A percentile compares a stretch with the other conserved stretches of the same genome.
Conservation (phyloP, 2,113 vertebrate genomes). For the Ophiodon elongatus region DNA sequence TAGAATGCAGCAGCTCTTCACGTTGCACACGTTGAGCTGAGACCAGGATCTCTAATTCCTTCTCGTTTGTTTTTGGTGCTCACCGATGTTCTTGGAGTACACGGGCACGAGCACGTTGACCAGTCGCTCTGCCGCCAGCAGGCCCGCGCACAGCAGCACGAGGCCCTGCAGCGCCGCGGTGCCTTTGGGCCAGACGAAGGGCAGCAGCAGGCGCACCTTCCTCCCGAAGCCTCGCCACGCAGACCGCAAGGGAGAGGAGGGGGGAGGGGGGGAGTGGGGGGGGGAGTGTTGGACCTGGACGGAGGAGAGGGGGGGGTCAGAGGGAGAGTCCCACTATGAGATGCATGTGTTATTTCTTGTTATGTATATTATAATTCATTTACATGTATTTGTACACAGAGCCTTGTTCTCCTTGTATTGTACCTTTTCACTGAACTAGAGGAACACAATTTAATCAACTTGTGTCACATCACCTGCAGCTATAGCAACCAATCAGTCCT, state of each 20-base stretch:
- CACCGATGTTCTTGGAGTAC: slow-evolving; percentile 92
- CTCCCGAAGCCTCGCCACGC: slow-evolving; percentile 84
- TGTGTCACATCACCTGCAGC: no score
- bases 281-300: slow-evolving; percentile 2
- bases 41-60: no score
- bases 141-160: slow-evolving; percentile 87
- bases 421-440: no score
- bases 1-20: neutral
- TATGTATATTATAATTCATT: neutral
- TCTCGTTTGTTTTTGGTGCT: slow-evolving; percentile 56
- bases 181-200: slow-evolving; percentile 89
- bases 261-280: slow-evolving; percentile 63
- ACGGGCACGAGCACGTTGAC: slow-evolving; percentile 93
- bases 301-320: neutral
- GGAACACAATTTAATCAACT: no score
- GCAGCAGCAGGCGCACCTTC: slow-evolving; percentile 87
- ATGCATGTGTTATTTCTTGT: neutral
- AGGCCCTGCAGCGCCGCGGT: slow-evolving; percentile 84
- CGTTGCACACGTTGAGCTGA: rapidly evolving
- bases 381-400: no score
- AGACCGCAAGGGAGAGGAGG: slow-evolving; percentile 24
- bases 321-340: no score
- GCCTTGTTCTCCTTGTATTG: no score
- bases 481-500: neutral
- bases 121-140: slow-evolving; percentile 88